Evolutionary conservation across 2,888 invertebrate genomes (phyloP), one percentile per base, ranked within the genome.

Genomic region (Troglohyphantes excavatus): DNA sequence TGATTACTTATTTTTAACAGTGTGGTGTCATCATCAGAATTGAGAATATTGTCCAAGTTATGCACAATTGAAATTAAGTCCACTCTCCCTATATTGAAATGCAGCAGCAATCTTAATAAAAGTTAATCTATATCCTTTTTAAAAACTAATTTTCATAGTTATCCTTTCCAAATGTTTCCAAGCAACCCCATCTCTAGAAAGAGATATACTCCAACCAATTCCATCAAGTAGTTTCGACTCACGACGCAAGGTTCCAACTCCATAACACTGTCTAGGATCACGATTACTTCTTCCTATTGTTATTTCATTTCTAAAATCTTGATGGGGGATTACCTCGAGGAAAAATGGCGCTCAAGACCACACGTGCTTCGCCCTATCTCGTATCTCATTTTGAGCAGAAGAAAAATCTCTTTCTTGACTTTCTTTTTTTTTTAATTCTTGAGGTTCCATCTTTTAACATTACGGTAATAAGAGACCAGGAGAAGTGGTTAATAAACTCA

Each of bases 201-300:
- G 53, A 53, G n/a, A 53, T 5, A n/a, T n/a, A 0, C 5, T n/a
- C 3, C 33, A 53, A 53, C 53, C 53, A 53, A 53, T 53, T 53
- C n/a, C 46, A 73, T 27, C 53, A 63, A 27, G 43, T 59, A 70
- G 46, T 19, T n/a, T n/a, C n/a, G n/a, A n/a, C n/a, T 83, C 83
- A 83, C 73, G 83, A 83, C 21, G 53, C 29, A 21, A 27, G 27
- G 27, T 65, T 72, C 73, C 61, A 21, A 53, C 29, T 70, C n/a
- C 17, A 53, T n/a, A 53, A 53, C 53, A 53, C 53, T 53, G 53
- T 53, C 6, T 26, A 68, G 23, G 26, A 21, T 79, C 79, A 63
- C 79, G 79, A 79, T 78, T 86, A 86, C 27, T 33, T 65, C 68
- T 43, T 53, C 46, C 86, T 73, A 73, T 81, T 87, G 87, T 73